Percentiles rank a stretch among this genome's conserved stretches.
These are phyloP conservation scores for Eolophus roseicapilla DNA, from an alignment of 2,113 vertebrate genomes.

Conservation along the genomic window DNA sequence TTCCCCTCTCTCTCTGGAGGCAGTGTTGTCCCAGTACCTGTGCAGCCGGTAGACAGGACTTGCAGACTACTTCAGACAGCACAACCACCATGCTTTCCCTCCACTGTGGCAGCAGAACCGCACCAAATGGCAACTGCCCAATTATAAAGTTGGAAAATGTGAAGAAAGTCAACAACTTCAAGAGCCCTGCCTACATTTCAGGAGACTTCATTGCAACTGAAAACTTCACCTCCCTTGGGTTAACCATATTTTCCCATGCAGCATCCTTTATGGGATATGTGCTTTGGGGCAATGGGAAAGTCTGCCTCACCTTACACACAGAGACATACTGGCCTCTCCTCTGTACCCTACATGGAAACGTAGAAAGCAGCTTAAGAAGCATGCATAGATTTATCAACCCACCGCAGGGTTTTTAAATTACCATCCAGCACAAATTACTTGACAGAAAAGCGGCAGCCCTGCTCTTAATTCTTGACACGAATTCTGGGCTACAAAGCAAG, in stretches of 20 bases:
- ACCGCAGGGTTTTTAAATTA: neutral
- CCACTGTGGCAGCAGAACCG: neutral
- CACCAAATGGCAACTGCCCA: neutral
- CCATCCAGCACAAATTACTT: neutral
- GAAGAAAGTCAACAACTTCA: neutral
- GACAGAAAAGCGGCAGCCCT: neutral
- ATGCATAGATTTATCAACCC: rapidly evolving
- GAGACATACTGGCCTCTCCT: neutral
- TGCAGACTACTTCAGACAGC: neutral
- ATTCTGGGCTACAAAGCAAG: neutral
- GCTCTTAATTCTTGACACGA: rapidly evolving
- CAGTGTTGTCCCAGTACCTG: rapidly evolving
- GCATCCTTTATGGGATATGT: neutral
- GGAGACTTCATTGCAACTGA: neutral
- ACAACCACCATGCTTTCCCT: neutral
- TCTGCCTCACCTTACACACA: neutral
- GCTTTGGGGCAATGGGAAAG: neutral
- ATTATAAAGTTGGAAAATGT: neutral
- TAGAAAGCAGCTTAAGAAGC: neutral
- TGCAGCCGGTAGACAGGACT: neutral
- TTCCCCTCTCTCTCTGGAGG: too few species aligned
- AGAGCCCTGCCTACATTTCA: neutral
- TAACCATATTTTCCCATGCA: neutral
- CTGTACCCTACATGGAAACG: rapidly evolving
- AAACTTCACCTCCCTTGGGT: neutral